These are phyloP conservation scores for Pseudorasbora parva DNA, from an alignment of 2,113 vertebrate genomes.

Conservation along the genomic window DNA sequence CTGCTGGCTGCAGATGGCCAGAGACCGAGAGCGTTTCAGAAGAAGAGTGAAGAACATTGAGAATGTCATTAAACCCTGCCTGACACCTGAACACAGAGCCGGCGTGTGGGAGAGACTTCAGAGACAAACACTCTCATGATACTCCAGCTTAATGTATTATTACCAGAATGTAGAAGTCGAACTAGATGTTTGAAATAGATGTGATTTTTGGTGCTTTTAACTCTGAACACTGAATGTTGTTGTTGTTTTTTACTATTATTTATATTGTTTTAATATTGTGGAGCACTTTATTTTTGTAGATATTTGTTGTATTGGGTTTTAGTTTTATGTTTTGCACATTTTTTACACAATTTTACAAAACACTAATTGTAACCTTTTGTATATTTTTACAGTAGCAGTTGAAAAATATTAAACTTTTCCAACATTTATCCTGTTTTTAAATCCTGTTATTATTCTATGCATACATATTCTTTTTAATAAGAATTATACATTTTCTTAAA, in stretches of 20 bases:
- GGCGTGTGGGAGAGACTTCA: constrained; percentile 44
- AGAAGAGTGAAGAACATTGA: constrained; percentile 49
- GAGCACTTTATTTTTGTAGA: neutral
- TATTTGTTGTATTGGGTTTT: neutral
- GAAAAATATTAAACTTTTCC: neutral
- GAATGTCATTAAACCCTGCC: constrained; percentile 38
- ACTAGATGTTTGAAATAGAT: neutral
- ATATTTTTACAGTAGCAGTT: neutral
- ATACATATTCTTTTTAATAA: neutral
- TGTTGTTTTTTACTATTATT: neutral
- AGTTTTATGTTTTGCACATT: neutral
- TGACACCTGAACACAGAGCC: constrained; percentile 56
- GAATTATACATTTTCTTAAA: no score
- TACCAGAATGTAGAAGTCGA: neutral
- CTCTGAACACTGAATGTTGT: no score
- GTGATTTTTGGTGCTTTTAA: neutral
- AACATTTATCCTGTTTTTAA: neutral
- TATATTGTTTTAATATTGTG: neutral
- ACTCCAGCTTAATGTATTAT: neutral
- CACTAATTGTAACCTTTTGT: no score
- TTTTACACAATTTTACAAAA: neutral
- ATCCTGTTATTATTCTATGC: no score
- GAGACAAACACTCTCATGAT: neutral
- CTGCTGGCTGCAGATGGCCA: constrained; percentile 60
- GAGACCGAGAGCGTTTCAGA: constrained; percentile 58